A percentile compares a stretch with the other conserved stretches of the same genome.
These are phyloP conservation scores for rat (Rattus norvegicus) DNA, from an alignment of 2,113 vertebrate species.

Conservation along the genomic window DNA sequence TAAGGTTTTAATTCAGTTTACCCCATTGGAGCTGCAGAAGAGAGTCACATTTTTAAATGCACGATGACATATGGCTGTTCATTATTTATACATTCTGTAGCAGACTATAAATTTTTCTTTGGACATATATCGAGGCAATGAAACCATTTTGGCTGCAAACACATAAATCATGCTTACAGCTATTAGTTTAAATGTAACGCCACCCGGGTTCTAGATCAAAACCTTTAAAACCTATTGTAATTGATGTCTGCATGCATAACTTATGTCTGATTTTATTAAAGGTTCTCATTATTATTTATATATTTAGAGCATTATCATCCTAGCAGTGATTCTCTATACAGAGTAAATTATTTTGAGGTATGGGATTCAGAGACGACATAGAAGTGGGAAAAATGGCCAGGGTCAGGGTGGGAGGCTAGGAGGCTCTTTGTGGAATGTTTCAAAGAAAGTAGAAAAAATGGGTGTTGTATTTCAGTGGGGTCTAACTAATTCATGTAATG, in stretches of 20 bases:
- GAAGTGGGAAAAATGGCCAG: not conserved
- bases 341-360: conserved; percentile 75
- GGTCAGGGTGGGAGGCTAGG: not conserved
- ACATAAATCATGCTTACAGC: conserved; percentile 90
- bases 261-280: conserved; percentile 88
- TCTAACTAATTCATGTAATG: conserved; percentile 36
- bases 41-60: conserved; percentile 89
- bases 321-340: conserved; percentile 76
- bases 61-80: conserved; percentile 90
- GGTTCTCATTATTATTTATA: conserved; percentile 88
- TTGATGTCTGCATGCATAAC: conserved; percentile 86
- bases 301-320: conserved; percentile 82
- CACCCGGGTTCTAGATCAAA: conserved; percentile 89
- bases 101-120: conserved; percentile 91
- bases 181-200: conserved; percentile 90
- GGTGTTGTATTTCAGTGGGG: not conserved
- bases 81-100: conserved; percentile 92
- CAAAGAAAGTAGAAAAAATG: not conserved
- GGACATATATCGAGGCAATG: conserved; percentile 88
- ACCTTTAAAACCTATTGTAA: conserved; percentile 90
- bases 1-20: conserved; percentile 89
- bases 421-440: conserved; percentile 19
- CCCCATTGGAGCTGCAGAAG: conserved; percentile 82
- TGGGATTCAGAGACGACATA: not conserved
- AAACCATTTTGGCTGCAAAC: conserved; percentile 88